These are phyloP conservation scores for Heliocidaris erythrogramma DNA, from an alignment of 35 echinoderm and acorn worm genomes.

Conservation along the genomic window DNA sequence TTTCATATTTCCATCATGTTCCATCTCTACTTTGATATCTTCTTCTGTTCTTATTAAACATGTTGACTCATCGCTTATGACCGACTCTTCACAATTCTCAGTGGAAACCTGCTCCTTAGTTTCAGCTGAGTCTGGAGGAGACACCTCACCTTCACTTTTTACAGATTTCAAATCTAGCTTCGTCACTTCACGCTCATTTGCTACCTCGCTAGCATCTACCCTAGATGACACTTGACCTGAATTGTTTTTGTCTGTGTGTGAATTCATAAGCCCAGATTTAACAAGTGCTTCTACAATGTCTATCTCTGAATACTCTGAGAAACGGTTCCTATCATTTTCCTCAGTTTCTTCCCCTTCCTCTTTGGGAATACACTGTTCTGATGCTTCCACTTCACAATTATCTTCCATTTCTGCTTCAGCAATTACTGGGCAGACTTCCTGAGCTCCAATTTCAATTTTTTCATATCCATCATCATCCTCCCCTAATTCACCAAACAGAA, in stretches of 20 bases:
- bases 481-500: slow-evolving; percentile 20
- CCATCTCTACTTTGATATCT: slow-evolving; percentile 15
- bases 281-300: slow-evolving; percentile 84
- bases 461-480: slow-evolving; percentile 47
- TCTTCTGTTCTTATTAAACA: slow-evolving; percentile 15
- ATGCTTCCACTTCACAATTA: not conserved
- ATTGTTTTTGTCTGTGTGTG: slow-evolving; percentile 19
- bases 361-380: not conserved
- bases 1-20: slow-evolving; percentile 26
- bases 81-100: not conserved
- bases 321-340: slow-evolving; percentile 18
- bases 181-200: not conserved
- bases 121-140: not conserved
- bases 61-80: not conserved
- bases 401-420: not conserved
- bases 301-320: slow-evolving; percentile 75
- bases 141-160: not conserved
- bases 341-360: slow-evolving; percentile 21
- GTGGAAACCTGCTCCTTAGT: not conserved
- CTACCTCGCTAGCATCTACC: not conserved
- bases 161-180: not conserved
- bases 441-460: slow-evolving; percentile 50
- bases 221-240: not conserved
- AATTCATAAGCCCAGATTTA: slow-evolving; percentile 62
- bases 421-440: not conserved